phyloP scores from a whole-genome alignment of 2,797 vertebrate genomes.

The Zenarchopterus dispar region DNA sequence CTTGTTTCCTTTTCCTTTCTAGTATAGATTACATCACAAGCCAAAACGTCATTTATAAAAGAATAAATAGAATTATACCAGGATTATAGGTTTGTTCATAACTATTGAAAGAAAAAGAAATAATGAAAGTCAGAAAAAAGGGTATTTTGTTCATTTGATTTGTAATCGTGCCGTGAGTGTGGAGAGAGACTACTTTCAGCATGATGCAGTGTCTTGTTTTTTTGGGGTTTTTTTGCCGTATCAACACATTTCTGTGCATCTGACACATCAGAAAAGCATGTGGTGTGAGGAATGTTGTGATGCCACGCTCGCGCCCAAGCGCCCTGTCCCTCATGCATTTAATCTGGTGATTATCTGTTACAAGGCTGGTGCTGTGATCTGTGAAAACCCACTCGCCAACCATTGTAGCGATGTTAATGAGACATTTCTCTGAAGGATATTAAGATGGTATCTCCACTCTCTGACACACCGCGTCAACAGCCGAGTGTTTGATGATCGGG shows the following conservation, averaged over 20 bases:
- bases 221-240: constrained; percentile 6
- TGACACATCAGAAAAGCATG: constrained; percentile 1
- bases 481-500: constrained; percentile 19
- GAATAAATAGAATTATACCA: not conserved
- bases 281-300: constrained; percentile 7
- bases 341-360: constrained; percentile 54
- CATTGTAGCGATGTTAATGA: constrained; percentile 60
- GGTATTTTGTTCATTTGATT: constrained; percentile 36
- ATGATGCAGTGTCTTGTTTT: constrained; percentile 23
- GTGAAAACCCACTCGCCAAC: constrained; percentile 25
- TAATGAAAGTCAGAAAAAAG: constrained; percentile 15
- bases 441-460: constrained; percentile 52
- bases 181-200: constrained; percentile 20
- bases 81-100: constrained; percentile 28
- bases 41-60: constrained; percentile 6
- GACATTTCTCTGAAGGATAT: constrained; percentile 55
- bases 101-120: constrained; percentile 16
- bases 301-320: constrained; percentile 9
- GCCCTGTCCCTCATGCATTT: constrained; percentile 20
- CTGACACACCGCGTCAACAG: constrained; percentile 46
- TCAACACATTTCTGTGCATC: constrained; percentile 26
- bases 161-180: constrained; percentile 51
- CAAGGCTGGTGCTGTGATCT: constrained; percentile 25
- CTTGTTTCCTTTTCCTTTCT: no score
- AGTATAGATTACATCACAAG: not conserved